Evolutionary conservation across 2,113 vertebrate genomes (phyloP).

Genomic region (Scytalopus superciliaris): DNA sequence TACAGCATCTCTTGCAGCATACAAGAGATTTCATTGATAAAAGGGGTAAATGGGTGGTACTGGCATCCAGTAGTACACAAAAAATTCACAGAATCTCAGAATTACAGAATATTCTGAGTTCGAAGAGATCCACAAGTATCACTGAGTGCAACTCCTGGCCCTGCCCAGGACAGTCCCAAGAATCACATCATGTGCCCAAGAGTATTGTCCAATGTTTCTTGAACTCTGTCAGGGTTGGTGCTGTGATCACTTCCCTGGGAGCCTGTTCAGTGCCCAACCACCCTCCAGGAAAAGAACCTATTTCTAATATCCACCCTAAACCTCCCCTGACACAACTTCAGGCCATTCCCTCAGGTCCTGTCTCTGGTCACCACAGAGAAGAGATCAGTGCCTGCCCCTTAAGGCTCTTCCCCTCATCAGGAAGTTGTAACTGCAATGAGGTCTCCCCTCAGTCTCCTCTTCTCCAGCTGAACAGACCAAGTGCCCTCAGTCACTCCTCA

Average conservation of each 20-base stretch:
- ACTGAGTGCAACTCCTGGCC: neutral
- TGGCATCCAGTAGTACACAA: neutral
- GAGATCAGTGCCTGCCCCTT: neutral
- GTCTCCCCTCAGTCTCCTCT: neutral
- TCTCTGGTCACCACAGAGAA: neutral
- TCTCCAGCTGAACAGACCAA: neutral
- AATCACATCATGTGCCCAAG: neutral
- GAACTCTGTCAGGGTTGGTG: neutral
- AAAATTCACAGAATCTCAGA: neutral
- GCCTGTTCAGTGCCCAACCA: neutral
- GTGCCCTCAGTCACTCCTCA: neutral
- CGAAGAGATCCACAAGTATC: neutral
- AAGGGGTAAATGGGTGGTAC: neutral
- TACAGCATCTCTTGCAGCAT: neutral
- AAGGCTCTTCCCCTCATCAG: neutral
- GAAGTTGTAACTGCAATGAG: neutral
- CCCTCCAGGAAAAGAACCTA: neutral
- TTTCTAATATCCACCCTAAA: neutral
- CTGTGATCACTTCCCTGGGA: neutral
- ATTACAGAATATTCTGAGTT: neutral
- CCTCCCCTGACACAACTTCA: neutral
- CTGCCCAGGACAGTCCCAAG: neutral
- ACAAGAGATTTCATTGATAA: neutral
- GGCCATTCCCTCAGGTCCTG: neutral
- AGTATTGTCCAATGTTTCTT: neutral